Conservation (phyloP, 2,113 vertebrate species). For the Cebus imitator region DNA sequence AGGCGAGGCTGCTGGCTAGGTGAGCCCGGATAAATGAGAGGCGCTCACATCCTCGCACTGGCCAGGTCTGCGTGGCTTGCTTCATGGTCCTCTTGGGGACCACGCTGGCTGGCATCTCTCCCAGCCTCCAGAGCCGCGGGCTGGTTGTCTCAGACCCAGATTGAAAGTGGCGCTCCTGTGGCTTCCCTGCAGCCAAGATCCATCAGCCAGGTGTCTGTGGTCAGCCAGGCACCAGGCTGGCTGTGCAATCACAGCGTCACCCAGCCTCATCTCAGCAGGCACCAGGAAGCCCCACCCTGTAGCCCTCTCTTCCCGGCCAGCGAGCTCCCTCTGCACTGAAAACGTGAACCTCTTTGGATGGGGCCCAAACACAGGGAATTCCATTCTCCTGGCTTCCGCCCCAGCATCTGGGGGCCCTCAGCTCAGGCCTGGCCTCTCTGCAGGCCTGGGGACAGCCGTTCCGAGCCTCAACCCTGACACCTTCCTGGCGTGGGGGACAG, state of each 20-base stretch:
- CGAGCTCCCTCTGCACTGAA: background rate
- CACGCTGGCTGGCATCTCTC: background rate
- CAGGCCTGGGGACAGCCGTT: background rate
- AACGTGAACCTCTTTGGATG: background rate
- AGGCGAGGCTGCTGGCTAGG: background rate
- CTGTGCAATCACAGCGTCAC: background rate
- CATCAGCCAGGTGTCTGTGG: background rate
- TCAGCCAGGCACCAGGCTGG: background rate
- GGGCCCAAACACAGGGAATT: background rate
- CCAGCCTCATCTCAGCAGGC: fast-evolving
- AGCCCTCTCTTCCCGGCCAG: background rate
- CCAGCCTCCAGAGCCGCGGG: conserved; percentile 20
- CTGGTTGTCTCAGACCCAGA: background rate
- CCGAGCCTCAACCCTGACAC: background rate
- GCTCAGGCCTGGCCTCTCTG: background rate
- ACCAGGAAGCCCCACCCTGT: background rate
- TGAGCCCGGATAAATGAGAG: background rate
- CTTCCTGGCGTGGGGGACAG: background rate
- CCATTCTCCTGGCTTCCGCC: conserved; percentile 44
- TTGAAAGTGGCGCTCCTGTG: background rate
- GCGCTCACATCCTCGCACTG: fast-evolving
- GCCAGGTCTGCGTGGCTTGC: background rate
- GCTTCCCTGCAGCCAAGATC: background rate
- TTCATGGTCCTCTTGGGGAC: background rate
- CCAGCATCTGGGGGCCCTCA: background rate